Evolutionary conservation across 92 coral and sea anemone species (phyloP).

Genomic region (Porites evermanni): DNA sequence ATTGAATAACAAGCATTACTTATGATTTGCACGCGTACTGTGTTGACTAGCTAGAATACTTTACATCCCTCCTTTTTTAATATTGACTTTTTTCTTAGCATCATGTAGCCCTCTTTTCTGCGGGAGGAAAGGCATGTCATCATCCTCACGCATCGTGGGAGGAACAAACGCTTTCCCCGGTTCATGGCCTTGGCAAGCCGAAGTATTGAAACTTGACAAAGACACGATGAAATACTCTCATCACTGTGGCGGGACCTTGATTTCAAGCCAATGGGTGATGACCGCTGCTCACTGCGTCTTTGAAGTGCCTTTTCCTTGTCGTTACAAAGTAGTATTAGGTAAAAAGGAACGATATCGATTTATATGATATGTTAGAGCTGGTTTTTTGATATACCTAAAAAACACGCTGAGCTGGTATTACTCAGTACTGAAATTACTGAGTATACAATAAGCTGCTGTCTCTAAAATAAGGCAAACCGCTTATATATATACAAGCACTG

Average conservation of each 20-base stretch:
- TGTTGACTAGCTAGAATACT: too few species aligned
- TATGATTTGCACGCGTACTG: too few species aligned
- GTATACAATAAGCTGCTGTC: neutral
- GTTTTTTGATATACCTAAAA: too few species aligned
- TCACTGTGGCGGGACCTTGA: slow-evolving; percentile 75
- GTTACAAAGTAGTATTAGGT: slow-evolving; percentile 73
- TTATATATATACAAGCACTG: too few species aligned
- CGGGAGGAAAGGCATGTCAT: neutral
- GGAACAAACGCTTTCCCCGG: slow-evolving; percentile 53
- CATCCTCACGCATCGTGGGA: slow-evolving; percentile 46
- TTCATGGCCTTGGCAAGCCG: slow-evolving; percentile 82
- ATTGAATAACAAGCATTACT: too few species aligned
- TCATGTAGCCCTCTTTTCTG: neutral
- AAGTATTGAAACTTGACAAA: slow-evolving; percentile 25
- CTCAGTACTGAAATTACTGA: too few species aligned
- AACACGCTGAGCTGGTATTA: too few species aligned
- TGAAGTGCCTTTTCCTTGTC: slow-evolving; percentile 50
- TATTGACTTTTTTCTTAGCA: too few species aligned
- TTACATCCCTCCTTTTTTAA: too few species aligned
- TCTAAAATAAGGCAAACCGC: neutral
- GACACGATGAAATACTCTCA: slow-evolving; percentile 28
- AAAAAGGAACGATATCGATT: neutral
- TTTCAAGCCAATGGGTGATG: slow-evolving; percentile 62
- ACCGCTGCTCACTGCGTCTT: slow-evolving; percentile 85
- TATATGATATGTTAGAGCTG: neutral